A percentile compares a stretch with the other conserved stretches of the same genome.
phyloP scores from a whole-genome alignment of 1,140 invertebrate species.

The Philotrypesis tridentata region DNA sequence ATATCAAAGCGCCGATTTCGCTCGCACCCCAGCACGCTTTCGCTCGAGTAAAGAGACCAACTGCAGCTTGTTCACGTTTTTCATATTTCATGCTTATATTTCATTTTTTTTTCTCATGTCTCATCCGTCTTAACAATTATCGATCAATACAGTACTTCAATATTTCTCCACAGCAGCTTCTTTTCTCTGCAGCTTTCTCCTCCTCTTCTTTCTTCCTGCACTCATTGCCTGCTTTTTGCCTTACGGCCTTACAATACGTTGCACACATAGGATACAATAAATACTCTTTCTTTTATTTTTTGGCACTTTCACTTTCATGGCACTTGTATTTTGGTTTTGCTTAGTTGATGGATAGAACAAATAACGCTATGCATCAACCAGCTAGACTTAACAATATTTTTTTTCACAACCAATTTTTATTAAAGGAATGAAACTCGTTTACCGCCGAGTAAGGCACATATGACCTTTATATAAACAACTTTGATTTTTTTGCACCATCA shows the following conservation, averaged over 20 bases:
- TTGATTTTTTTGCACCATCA: conserved; percentile 8
- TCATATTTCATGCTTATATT: conserved; percentile 5
- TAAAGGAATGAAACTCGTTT: neutral
- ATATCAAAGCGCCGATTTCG: neutral
- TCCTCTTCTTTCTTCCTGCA: too few species aligned
- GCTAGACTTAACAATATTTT: neutral
- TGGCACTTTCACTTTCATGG: conserved; percentile 20
- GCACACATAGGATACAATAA: too few species aligned
- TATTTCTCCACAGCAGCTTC: neutral
- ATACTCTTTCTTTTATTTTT: neutral
- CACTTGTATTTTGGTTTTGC: neutral
- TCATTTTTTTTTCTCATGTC: neutral
- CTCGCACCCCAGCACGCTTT: too few species aligned
- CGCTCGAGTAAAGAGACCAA: too few species aligned
- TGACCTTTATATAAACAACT: conserved; percentile 23
- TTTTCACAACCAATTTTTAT: neutral
- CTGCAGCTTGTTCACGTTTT: neutral
- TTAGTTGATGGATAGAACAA: neutral
- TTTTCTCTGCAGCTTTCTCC: too few species aligned
- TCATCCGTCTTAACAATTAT: neutral
- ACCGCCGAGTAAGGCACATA: neutral
- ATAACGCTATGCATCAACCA: conserved; percentile 6
- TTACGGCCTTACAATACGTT: too few species aligned
- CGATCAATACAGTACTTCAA: neutral
- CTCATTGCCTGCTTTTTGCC: too few species aligned